Conservation (phyloP, 1,140 invertebrate genomes). For the Phortica variegata region DNA sequence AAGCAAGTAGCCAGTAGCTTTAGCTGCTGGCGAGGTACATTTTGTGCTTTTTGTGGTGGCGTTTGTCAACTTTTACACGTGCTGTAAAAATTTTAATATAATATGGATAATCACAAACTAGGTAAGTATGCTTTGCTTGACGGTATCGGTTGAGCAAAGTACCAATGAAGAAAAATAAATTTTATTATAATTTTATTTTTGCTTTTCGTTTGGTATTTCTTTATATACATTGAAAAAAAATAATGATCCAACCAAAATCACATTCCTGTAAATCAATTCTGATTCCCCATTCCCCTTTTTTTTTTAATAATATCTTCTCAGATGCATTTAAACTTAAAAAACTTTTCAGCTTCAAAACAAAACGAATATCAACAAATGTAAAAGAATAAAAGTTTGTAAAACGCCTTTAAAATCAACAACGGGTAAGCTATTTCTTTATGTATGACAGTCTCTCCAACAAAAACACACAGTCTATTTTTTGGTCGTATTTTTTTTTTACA, state of each 20-base stretch:
- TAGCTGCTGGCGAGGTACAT: constrained; percentile 38
- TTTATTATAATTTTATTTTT: constrained; percentile 45
- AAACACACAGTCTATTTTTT: too few species aligned
- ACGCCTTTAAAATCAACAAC: too few species aligned
- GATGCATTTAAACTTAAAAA: neutral
- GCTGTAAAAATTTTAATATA: neutral
- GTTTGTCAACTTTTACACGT: constrained; percentile 1
- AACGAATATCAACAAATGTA: neutral
- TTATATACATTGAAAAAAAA: too few species aligned
- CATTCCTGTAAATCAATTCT: constrained; percentile 2
- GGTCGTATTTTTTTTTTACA: too few species aligned
- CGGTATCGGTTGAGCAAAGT: constrained; percentile 55
- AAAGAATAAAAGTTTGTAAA: constrained; percentile 8
- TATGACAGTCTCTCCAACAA: too few species aligned
- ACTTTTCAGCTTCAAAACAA: neutral
- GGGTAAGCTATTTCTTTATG: too few species aligned
- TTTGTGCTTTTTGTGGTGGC: constrained; percentile 31
- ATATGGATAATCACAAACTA: constrained; percentile 10
- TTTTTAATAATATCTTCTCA: constrained; percentile 7
- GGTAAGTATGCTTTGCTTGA: constrained; percentile 54
- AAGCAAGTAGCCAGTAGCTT: constrained; percentile 38
- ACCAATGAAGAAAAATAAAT: constrained; percentile 40
- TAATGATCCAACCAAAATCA: neutral
- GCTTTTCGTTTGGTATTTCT: constrained; percentile 11
- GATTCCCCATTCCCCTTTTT: neutral